phyloP scores from a whole-genome alignment of 2,113 vertebrate genomes.

The Rattus norvegicus region DNA sequence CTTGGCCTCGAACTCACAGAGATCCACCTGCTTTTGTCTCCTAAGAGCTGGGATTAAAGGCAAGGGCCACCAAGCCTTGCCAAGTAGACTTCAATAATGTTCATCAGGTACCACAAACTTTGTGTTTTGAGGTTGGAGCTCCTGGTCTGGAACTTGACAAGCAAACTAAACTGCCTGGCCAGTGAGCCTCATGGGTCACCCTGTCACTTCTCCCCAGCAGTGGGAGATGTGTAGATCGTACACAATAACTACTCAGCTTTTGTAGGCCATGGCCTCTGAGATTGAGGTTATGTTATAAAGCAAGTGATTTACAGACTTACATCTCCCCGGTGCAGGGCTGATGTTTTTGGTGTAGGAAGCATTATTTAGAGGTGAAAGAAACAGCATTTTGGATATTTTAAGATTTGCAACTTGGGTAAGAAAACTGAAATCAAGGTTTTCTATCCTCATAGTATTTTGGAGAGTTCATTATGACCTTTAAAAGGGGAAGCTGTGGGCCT shows the following conservation, averaged over 20 bases:
- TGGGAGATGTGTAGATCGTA: no score
- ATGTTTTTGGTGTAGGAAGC: neutral
- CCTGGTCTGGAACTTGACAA: neutral
- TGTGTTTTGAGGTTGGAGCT: neutral
- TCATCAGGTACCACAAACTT: neutral
- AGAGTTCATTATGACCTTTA: neutral
- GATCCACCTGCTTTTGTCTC: neutral
- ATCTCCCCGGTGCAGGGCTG: neutral
- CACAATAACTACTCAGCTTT: neutral
- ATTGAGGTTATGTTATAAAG: no score
- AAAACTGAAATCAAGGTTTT: conserved; percentile 35
- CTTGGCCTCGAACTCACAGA: neutral
- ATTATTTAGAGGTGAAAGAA: conserved; percentile 34
- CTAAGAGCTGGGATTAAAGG: neutral
- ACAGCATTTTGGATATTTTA: neutral
- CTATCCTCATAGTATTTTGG: neutral
- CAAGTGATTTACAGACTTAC: neutral
- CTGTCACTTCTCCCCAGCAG: neutral
- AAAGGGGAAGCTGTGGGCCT: neutral
- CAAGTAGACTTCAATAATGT: neutral
- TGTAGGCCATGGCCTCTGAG: neutral
- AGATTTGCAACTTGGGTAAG: conserved; percentile 44
- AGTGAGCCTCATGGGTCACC: neutral
- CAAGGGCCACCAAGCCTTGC: neutral
- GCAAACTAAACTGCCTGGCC: neutral